A percentile compares a stretch with the other conserved stretches of the same genome.
These are phyloP conservation scores for Carassius carassius DNA, from an alignment of 2,113 vertebrate genomes.

Conservation along the genomic window DNA sequence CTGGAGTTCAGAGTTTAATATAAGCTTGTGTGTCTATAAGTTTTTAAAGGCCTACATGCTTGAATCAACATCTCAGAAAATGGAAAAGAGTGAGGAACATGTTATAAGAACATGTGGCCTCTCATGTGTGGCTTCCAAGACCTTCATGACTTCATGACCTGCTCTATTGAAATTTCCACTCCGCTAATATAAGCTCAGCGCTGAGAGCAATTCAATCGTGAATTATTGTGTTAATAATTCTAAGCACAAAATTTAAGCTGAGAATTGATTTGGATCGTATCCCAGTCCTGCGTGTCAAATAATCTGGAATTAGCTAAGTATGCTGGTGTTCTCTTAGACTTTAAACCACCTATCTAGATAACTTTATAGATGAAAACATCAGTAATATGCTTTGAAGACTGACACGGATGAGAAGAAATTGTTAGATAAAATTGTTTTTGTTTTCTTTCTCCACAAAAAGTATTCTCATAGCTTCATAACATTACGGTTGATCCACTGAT, in stretches of 20 bases:
- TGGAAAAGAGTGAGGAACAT: not conserved
- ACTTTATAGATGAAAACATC: not conserved
- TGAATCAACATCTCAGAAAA: not conserved
- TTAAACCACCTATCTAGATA: too few relatives aligned
- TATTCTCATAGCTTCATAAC: too few relatives aligned
- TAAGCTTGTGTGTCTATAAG: not conserved
- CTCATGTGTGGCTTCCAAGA: not conserved
- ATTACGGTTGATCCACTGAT: too few relatives aligned
- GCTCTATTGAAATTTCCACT: conserved; percentile 16
- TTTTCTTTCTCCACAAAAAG: too few relatives aligned
- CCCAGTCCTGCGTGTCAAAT: conserved; percentile 23
- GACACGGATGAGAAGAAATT: too few relatives aligned
- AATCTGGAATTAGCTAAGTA: not conserved
- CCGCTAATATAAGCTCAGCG: not conserved
- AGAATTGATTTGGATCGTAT: not conserved
- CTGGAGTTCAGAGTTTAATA: not conserved
- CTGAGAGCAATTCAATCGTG: not conserved
- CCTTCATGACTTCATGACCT: not conserved
- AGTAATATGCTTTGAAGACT: too few relatives aligned
- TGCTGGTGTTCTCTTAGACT: not conserved
- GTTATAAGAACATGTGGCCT: not conserved
- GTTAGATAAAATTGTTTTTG: too few relatives aligned
- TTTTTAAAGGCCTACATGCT: not conserved
- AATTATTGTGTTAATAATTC: conserved; percentile 6
- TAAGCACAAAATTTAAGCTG: not conserved